Conservation (phyloP, 2,113 vertebrate genomes). For the Hyla sarda region DNA sequence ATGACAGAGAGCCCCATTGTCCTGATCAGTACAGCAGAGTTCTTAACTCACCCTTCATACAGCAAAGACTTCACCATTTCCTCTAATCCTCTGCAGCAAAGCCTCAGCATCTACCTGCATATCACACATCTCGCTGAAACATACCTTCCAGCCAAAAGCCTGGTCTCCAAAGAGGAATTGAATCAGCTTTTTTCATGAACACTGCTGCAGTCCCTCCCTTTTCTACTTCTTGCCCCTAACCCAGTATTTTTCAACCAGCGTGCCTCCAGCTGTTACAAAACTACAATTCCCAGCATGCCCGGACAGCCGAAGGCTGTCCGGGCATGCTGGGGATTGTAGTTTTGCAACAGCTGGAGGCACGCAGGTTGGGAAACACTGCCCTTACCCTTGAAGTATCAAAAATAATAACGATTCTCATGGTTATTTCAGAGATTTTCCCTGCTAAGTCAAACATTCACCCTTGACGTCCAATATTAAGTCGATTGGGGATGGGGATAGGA, state of each 20-base stretch:
- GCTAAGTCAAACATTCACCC: neutral
- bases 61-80: neutral
- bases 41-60: constrained; percentile 23
- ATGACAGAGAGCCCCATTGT: constrained; percentile 12
- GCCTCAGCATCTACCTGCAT: constrained; percentile 29
- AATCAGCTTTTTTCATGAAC: constrained; percentile 43
- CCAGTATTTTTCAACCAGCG: too few species aligned
- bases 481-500: neutral
- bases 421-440: neutral
- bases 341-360: too few species aligned
- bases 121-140: constrained; percentile 29
- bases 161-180: constrained; percentile 45
- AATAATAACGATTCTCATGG: constrained; percentile 16
- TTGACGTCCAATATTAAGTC: too few species aligned
- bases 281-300: too few species aligned
- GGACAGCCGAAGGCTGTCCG: too few species aligned
- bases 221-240: constrained; percentile 39
- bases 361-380: too few species aligned
- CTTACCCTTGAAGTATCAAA: constrained; percentile 14
- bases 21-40: constrained; percentile 17
- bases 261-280: too few species aligned
- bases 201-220: constrained; percentile 46
- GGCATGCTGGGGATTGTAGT: too few species aligned
- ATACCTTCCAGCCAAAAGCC: constrained; percentile 33
- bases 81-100: constrained; percentile 35